A percentile compares a stretch with the other conserved stretches of the same genome.
phyloP scores from a whole-genome alignment of 2,113 vertebrate species.

The Mesembrinibis cayennensis region DNA sequence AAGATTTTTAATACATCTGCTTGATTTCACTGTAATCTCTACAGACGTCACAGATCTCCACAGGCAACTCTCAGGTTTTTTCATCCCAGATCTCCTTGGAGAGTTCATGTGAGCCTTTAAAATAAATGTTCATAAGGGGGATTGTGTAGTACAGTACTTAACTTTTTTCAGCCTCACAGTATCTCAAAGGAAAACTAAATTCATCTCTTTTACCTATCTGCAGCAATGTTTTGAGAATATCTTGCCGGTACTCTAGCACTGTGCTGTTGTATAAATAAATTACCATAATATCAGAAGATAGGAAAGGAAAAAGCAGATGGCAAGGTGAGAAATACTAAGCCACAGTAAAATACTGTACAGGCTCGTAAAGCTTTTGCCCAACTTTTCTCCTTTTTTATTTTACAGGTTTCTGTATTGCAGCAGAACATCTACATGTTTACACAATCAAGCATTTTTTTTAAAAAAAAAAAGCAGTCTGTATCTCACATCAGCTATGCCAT shows the following conservation, averaged over 20 bases:
- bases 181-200: not conserved
- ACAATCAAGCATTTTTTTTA: not conserved
- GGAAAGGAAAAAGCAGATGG: not conserved
- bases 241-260: not conserved
- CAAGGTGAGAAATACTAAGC: not conserved
- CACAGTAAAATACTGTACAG: not conserved
- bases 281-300: not conserved
- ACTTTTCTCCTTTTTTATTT: not conserved
- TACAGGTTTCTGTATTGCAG: not conserved
- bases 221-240: not conserved
- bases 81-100: not conserved
- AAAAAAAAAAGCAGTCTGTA: fast-evolving
- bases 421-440: not conserved
- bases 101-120: not conserved
- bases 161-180: not conserved
- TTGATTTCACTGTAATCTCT: not conserved
- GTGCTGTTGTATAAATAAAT: not conserved
- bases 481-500: not conserved
- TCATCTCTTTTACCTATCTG: not conserved
- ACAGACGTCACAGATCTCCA: not conserved
- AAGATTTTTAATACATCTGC: not conserved
- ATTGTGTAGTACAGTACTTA: not conserved
- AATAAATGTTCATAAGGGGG: not conserved
- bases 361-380: not conserved
- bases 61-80: not conserved